phyloP scores from a whole-genome alignment of 2,888 invertebrate genomes.

The Yponomeuta malinellus region DNA sequence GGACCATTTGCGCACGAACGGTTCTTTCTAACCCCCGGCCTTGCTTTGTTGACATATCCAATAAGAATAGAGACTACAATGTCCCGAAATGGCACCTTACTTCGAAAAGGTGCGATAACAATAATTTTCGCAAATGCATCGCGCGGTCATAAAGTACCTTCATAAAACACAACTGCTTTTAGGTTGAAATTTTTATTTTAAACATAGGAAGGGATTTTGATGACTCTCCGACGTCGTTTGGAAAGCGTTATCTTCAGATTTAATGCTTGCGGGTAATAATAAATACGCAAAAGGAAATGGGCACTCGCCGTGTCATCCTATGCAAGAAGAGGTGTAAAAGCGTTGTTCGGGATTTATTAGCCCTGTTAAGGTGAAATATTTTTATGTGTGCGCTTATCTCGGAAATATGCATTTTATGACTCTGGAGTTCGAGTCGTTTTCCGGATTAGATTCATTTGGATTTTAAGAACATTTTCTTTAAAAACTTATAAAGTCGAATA shows the following conservation, averaged over 20 bases:
- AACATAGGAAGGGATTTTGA: constrained; percentile 73
- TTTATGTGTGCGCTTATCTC: constrained; percentile 11
- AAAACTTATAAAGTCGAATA: background rate
- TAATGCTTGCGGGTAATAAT: constrained; percentile 53
- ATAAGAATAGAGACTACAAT: background rate
- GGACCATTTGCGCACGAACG: too few relatives aligned
- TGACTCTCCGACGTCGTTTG: constrained; percentile 60
- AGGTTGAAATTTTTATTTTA: constrained; percentile 74
- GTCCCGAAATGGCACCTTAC: background rate
- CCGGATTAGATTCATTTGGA: background rate
- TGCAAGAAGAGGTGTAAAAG: constrained; percentile 13
- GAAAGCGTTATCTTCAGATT: constrained; percentile 63
- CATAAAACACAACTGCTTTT: constrained; percentile 61
- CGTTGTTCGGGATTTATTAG: constrained; percentile 1
- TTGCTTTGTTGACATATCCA: too few relatives aligned
- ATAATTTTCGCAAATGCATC: background rate
- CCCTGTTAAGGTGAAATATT: constrained; percentile 13
- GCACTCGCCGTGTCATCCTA: constrained; percentile 29
- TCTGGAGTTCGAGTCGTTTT: background rate
- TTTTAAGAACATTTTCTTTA: background rate
- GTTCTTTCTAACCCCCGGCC: too few relatives aligned
- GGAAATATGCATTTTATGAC: background rate
- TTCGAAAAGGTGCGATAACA: background rate
- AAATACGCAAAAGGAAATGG: constrained; percentile 35
- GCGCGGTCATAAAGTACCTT: constrained; percentile 43